phyloP scores from a whole-genome alignment of 2,797 vertebrate species.

The Lacerta viridis region DNA sequence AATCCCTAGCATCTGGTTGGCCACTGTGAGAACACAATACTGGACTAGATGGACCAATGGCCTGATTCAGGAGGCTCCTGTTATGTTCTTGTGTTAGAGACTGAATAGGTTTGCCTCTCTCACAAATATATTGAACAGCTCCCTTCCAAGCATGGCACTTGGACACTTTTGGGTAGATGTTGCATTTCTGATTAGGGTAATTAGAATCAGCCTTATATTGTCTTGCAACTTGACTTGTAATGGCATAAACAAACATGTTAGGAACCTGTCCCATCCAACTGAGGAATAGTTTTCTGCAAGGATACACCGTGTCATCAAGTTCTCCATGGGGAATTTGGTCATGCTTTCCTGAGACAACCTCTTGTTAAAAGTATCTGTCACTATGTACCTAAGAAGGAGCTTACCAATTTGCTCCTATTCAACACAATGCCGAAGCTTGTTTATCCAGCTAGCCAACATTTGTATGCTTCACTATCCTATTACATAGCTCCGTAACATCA shows the following conservation, averaged over 20 bases:
- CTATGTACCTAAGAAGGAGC: background rate
- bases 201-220: background rate
- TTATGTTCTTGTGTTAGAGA: no score
- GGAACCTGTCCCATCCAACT: background rate
- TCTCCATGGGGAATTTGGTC: no score
- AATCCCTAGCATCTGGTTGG: background rate
- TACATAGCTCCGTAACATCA: constrained; percentile 53
- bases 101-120: background rate
- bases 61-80: no score
- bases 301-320: no score
- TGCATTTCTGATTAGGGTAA: background rate
- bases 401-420: constrained; percentile 13
- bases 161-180: background rate
- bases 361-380: constrained; percentile 21
- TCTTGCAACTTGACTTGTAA: background rate
- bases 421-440: constrained; percentile 30
- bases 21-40: background rate
- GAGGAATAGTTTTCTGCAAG: background rate
- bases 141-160: constrained; percentile 5
- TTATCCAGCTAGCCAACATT: constrained; percentile 8
- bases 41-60: no score
- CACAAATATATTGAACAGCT: background rate
- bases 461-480: constrained; percentile 37
- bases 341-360: background rate
- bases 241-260: background rate